Evolutionary conservation across 2,113 vertebrate genomes (phyloP), one percentile per base, ranked within the genome.

Genomic region (Halichoeres trimaculatus): DNA sequence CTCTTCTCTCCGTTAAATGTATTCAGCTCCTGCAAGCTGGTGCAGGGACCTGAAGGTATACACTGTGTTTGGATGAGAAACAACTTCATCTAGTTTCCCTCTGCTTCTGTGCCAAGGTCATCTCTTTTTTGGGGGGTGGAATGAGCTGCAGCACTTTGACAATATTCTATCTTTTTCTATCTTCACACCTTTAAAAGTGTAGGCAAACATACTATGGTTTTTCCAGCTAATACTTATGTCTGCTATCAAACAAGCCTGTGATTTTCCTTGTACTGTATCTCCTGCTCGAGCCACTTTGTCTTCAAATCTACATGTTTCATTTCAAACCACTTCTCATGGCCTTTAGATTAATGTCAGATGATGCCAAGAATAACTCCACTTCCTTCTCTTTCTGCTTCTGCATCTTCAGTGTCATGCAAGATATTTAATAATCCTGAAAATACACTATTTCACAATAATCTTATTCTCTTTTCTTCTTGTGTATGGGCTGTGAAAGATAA

Each of bases 11-110:
- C 78, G 48, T 88, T 62, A 90, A 91, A 90, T 80, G 53, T 84
- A 80, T 89, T 92, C 85, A 91, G 91, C 89, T 90, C 80, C 87
- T 89, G 72, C 87, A 90, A 84, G 81, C 71, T 84, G 84, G 83
- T 83, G 77, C 85, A 76, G 83, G 78, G 81, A 87, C 85, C 74
- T 76, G 47, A 90, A 94, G 93, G 94, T 93, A 93, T 85, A 91
- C 30, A 77, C 57, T 53, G 62, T 86, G 80, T 89, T 89, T 89
- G 71, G 85, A 85, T 81, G 76, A 85, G 74, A 76, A 86, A 81
- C 48, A 78, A 54, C 78, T 89, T 89, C 24, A 74, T 80, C 68
- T 88, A 8, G 77, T 81, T 81, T 76, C 59, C 72, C 53, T 81
- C 71, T 89, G 22, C 75, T 78, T 85, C 70, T 85, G 60, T 83